phyloP scores from a whole-genome alignment of 2,113 vertebrate species.

The Engraulis encrasicolus region DNA sequence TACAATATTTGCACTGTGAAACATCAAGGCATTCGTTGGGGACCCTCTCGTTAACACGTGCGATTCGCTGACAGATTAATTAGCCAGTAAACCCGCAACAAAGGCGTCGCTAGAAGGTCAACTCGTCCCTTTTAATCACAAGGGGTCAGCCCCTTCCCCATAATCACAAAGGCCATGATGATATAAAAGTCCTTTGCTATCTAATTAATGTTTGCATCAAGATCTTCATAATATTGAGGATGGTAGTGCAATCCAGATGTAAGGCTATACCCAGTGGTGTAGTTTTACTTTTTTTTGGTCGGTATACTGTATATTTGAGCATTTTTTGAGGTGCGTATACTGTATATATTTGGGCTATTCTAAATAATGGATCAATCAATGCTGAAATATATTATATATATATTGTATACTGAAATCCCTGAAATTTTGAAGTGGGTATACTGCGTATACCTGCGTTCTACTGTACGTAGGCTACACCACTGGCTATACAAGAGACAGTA shows the following conservation, averaged over 20 bases:
- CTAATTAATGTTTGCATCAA: background rate
- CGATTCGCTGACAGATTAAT: background rate
- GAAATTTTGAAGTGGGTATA: no score
- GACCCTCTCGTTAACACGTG: background rate
- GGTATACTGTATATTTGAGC: no score
- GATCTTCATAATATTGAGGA: background rate
- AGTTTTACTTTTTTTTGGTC: no score
- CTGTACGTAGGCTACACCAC: no score
- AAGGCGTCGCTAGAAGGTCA: background rate
- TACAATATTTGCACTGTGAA: background rate
- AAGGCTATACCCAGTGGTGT: background rate
- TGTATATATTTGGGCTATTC: no score
- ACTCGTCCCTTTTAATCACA: background rate
- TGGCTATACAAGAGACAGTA: no score
- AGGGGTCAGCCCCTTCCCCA: background rate
- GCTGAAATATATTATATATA: no score
- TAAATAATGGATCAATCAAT: no score
- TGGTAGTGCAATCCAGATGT: background rate
- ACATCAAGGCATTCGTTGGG: background rate
- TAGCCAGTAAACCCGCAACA: background rate
- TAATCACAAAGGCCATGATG: background rate
- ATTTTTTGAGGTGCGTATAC: no score
- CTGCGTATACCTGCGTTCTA: no score
- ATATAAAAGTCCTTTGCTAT: background rate
- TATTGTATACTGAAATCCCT: no score